phyloP scores from a whole-genome alignment of 2,888 invertebrate species.

The Antheraea assamensis region DNA sequence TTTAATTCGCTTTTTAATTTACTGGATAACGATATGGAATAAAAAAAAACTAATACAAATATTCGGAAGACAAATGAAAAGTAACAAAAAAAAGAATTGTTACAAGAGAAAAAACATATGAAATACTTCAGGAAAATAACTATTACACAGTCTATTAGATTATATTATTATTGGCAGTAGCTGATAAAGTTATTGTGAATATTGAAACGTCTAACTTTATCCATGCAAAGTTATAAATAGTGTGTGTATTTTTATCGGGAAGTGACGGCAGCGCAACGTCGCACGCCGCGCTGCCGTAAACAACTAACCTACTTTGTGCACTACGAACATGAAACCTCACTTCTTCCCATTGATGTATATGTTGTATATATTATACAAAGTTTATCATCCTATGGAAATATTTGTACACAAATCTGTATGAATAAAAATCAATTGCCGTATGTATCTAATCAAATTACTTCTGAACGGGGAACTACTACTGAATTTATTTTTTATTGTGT shows the following conservation, averaged over 20 bases:
- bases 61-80: no score
- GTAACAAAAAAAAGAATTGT: no score
- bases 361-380: not conserved
- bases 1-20: no score
- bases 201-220: conserved; percentile 8
- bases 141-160: not conserved
- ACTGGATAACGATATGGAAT: no score
- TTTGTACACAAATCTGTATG: not conserved
- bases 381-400: not conserved
- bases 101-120: not conserved
- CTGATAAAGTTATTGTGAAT: not conserved
- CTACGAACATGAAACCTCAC: conserved; percentile 26
- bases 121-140: not conserved
- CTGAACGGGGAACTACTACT: no score
- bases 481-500: no score
- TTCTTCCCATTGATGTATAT: conserved; percentile 17
- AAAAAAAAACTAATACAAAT: no score
- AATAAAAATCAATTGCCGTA: no score
- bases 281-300: conserved; percentile 6
- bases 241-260: conserved; percentile 10
- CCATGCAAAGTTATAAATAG: conserved; percentile 14
- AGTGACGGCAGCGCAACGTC: not conserved
- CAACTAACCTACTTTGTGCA: conserved; percentile 19
- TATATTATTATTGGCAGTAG: not conserved
- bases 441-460: no score